Base-by-base conservation (phyloP, 2,113 vertebrate species). In the Megaleporinus macrocephalus region DNA sequence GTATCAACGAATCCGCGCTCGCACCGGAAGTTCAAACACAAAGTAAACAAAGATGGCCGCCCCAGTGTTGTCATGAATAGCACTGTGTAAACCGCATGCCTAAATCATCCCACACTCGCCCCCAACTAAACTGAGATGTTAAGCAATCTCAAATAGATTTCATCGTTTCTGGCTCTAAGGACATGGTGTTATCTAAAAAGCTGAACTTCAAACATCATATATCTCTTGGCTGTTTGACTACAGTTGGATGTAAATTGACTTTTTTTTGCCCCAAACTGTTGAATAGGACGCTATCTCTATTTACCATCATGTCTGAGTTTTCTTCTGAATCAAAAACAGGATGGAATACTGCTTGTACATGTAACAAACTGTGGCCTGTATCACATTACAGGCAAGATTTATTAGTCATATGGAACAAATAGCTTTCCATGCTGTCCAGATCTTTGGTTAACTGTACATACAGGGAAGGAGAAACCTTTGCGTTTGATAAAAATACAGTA, bases 391-490 rank as follows among this genome's bases (percentile, higher is more conserved):
- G 27, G 24, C 18, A 33, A 69, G 24, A 57, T 41, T 30, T n/a
- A 77, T 70, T 15, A 68, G 51, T 53, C 61, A 78, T 73, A 55
- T 81, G 79, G 36, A 81, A 73, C 51, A 59, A 77, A 81, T 75
- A 81, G 74, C 33, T 73, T 24, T 76, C 66, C 75, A 73, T 65
- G 55, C 16, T 68, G 53, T 9, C 33, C 29, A 74, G 18, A 3
- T n/a, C 24, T 75, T 68, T 18, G 55, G 72, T 63, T 55, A 11
- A 22, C 69, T 51, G 36, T 44, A 30, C 65, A 36, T 65, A 26
- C 68, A 76, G 18, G 62, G 33, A 51, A 29, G 63, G 20, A 76
- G 30, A 36, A 27, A 68, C 30, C 10, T 26, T 36, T 76, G 24
- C n/a, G 62, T 77, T 66, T 76, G 30, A 63, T 76, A 26, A 16